These are phyloP conservation scores for Drosophila equinoxialis DNA, from an alignment of 1,140 invertebrate species.

Conservation along the genomic window DNA sequence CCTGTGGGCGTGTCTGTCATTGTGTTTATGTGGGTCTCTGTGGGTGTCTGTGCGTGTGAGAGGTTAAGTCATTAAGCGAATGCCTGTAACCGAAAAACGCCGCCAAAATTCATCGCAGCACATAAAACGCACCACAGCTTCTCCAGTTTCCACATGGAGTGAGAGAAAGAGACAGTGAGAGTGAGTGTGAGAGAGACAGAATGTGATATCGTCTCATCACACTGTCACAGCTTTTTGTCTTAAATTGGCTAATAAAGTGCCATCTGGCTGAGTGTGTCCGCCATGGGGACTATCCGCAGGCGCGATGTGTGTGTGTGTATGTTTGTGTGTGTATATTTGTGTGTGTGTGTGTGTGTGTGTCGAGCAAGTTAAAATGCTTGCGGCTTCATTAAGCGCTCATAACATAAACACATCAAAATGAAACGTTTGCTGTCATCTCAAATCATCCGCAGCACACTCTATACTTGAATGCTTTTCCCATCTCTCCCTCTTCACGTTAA, in stretches of 20 bases:
- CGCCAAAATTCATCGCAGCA: slow-evolving; percentile 77
- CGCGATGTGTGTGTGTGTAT: neutral
- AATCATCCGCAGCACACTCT: slow-evolving; percentile 21
- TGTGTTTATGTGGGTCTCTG: neutral
- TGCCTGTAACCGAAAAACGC: slow-evolving; percentile 65
- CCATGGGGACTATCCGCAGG: slow-evolving; percentile 2
- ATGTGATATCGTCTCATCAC: slow-evolving; percentile 19
- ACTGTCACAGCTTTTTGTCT: slow-evolving; percentile 65
- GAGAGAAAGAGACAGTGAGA: neutral
- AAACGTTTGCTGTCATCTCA: slow-evolving; percentile 44
- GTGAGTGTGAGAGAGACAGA: neutral
- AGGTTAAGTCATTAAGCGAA: slow-evolving; percentile 68
- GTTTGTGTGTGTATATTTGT: slow-evolving; percentile 53
- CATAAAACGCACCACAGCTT: slow-evolving; percentile 75
- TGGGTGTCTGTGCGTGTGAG: slow-evolving; percentile 23
- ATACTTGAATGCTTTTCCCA: neutral
- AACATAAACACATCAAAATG: slow-evolving; percentile 68
- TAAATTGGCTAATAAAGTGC: slow-evolving; percentile 79
- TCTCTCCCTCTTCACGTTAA: too few species aligned
- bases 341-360: slow-evolving; percentile 59
- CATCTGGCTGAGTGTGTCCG: slow-evolving; percentile 45
- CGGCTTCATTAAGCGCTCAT: slow-evolving; percentile 74
- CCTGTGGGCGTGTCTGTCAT: slow-evolving; percentile 37
- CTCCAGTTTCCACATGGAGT: neutral
- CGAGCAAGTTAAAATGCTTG: slow-evolving; percentile 66